phyloP scores from a whole-genome alignment of 2,113 vertebrate genomes.

The Dromas ardeola region DNA sequence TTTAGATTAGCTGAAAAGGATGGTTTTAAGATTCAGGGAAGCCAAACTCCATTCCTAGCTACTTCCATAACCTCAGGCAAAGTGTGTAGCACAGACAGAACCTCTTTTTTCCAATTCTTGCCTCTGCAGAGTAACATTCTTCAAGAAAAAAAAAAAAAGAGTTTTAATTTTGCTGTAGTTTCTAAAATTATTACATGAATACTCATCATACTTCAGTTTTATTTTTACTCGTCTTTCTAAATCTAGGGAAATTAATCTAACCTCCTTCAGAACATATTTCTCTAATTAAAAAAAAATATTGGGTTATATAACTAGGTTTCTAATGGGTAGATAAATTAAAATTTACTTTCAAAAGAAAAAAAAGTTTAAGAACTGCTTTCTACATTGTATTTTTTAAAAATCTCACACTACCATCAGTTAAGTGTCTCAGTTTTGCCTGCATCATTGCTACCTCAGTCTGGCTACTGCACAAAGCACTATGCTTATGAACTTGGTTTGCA shows the following conservation, averaged over 20 bases:
- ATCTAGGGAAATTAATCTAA: constrained; percentile 31
- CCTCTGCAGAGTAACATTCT: not conserved
- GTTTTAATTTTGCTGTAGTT: constrained; percentile 4
- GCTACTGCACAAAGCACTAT: not conserved
- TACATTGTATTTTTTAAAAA: not conserved
- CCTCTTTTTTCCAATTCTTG: not conserved
- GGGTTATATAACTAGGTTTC: constrained; percentile 2
- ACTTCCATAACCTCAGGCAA: not conserved
- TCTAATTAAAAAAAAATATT: constrained; percentile 26
- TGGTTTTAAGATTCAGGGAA: not conserved
- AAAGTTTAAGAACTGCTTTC: not conserved
- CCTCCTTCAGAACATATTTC: constrained; percentile 13
- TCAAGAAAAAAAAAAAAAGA: not conserved
- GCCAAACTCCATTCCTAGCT: not conserved
- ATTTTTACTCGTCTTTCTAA: constrained; percentile 41
- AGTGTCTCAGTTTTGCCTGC: not conserved
- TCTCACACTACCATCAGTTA: not conserved
- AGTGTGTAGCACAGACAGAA: not conserved
- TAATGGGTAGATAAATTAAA: not conserved
- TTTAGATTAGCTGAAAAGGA: not conserved
- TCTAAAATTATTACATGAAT: constrained; percentile 35
- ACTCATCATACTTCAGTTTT: constrained; percentile 23
- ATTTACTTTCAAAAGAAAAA: not conserved
- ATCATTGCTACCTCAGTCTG: not conserved
- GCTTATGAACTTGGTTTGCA: not conserved